A percentile compares a stretch with the other conserved stretches of the same genome.
Conservation (phyloP, 2,797 vertebrate genomes). For the Sebastes iracundus region DNA sequence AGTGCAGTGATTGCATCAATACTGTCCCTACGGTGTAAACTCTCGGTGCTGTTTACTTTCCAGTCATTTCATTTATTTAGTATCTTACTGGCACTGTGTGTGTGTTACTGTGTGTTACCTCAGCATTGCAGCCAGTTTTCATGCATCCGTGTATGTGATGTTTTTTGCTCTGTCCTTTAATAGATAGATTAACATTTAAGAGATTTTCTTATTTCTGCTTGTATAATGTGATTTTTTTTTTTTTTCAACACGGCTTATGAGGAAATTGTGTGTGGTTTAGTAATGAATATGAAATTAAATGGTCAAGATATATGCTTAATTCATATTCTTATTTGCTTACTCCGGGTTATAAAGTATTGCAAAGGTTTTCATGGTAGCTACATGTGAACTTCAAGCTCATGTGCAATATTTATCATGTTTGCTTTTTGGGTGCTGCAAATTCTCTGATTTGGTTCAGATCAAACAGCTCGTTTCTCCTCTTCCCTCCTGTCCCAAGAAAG, state of each 20-base stretch:
- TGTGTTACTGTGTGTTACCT: not conserved
- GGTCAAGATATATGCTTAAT: not conserved
- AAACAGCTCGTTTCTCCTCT: not conserved
- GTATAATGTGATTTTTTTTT: not conserved
- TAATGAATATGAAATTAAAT: not conserved
- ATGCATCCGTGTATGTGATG: not conserved
- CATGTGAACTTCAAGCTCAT: not conserved
- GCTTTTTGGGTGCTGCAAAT: not conserved
- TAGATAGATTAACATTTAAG: not conserved
- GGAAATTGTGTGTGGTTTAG: not conserved
- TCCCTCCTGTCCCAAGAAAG: not conserved
- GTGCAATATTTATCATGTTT: conserved; percentile 44
- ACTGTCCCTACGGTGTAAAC: not conserved
- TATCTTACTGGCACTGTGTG: not conserved
- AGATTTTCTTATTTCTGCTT: not conserved
- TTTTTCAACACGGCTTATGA: not conserved
- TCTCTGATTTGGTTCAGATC: not conserved
- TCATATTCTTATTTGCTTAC: not conserved
- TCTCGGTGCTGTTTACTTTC: not conserved
- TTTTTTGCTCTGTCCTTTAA: no score
- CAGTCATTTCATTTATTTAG: not conserved
- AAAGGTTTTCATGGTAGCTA: not conserved
- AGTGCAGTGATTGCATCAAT: conserved; percentile 20
- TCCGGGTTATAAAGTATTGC: not conserved
- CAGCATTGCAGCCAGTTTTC: not conserved